phyloP scores from a whole-genome alignment of 2,797 vertebrate species.

The Dermochelys coriacea region DNA sequence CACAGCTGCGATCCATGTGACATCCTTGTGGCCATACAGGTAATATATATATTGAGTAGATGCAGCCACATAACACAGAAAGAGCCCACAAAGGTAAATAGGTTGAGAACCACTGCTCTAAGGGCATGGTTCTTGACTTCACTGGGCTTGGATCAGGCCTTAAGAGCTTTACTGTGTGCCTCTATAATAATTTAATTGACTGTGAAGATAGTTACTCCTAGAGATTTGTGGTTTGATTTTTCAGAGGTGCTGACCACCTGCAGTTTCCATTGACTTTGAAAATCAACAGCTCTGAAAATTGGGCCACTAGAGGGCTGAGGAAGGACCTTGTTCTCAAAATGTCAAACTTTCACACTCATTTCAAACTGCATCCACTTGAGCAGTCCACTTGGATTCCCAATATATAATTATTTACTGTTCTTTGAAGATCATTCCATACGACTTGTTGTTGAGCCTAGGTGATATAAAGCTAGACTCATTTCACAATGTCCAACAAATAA shows the following conservation, averaged over 20 bases:
- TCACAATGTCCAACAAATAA: slow-evolving; percentile 22
- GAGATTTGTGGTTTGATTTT: neutral
- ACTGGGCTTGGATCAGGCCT: slow-evolving; percentile 8
- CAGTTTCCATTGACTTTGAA: neutral
- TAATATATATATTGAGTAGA: too few relatives aligned
- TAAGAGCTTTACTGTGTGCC: neutral
- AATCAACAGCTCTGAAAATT: slow-evolving; percentile 22
- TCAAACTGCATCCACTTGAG: neutral
- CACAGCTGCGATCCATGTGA: too few relatives aligned
- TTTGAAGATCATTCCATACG: slow-evolving; percentile 21
- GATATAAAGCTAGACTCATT: slow-evolving; percentile 62
- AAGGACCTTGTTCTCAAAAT: slow-evolving; percentile 49
- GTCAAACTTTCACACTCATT: slow-evolving; percentile 31
- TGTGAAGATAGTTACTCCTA: neutral
- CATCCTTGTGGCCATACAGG: too few relatives aligned
- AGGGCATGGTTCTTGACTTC: neutral
- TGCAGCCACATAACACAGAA: neutral
- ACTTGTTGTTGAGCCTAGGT: slow-evolving; percentile 41
- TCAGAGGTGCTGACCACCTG: neutral
- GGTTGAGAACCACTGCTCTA: neutral
- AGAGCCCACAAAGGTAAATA: too few relatives aligned
- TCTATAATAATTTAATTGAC: neutral
- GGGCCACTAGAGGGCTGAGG: neutral
- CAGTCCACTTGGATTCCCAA: neutral
- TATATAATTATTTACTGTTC: slow-evolving; percentile 33